A percentile compares a stretch with the other conserved stretches of the same genome.
Evolutionary conservation across 2,797 vertebrate genomes (phyloP).

Genomic region (Myotis pilosus): DNA sequence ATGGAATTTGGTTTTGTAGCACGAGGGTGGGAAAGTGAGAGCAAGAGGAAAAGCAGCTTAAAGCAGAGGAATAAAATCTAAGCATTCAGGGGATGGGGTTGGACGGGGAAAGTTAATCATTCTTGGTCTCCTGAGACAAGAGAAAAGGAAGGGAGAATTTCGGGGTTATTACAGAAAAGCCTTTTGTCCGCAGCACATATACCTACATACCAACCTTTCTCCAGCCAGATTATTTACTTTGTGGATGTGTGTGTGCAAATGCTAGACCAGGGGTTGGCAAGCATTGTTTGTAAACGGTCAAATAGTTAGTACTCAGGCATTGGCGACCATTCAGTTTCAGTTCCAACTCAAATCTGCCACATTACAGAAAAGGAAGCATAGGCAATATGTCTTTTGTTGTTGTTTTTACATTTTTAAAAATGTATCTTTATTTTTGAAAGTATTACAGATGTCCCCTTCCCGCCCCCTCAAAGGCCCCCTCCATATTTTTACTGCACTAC

Average conservation of each 20-base stretch:
- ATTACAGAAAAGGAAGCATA: not conserved
- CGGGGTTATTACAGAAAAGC: not conserved
- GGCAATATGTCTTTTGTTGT: not conserved
- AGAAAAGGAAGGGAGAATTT: not conserved
- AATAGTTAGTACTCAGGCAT: not conserved
- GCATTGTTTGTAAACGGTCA: not conserved
- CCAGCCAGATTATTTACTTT: not conserved
- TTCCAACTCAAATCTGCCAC: not conserved
- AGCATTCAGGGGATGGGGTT: too few relatives aligned
- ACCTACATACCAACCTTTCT: not conserved
- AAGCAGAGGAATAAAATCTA: not conserved
- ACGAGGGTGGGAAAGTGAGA: not conserved
- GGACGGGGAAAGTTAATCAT: not conserved
- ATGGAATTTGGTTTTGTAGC: not conserved
- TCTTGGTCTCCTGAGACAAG: not conserved
- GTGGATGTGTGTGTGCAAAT: too few relatives aligned
- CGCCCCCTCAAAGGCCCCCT: too few relatives aligned
- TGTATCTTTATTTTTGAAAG: too few relatives aligned
- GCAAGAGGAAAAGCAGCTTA: not conserved
- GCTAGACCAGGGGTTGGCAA: not conserved
- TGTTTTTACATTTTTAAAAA: too few relatives aligned
- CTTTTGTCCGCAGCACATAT: not conserved
- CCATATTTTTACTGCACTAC: too few relatives aligned
- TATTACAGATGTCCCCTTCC: too few relatives aligned
- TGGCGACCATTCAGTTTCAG: not conserved